Conservation (phyloP, 2,888 invertebrate species). For the Pseudococcus viburni region DNA sequence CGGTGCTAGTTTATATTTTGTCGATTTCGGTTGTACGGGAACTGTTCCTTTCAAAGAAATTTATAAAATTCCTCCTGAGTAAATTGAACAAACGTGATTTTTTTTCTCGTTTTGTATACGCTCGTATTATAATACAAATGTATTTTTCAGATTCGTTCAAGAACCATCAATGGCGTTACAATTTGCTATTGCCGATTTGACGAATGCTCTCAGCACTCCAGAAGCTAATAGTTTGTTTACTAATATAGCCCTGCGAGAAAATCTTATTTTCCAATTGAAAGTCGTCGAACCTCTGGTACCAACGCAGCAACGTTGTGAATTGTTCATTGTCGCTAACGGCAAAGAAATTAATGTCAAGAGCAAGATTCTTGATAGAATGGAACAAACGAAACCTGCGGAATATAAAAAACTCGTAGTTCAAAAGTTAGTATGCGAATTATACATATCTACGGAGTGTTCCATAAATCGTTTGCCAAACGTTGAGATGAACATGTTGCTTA, state of each 20-base stretch:
- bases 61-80: conserved; percentile 78
- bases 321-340: conserved; percentile 75
- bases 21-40: conserved; percentile 83
- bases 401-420: conserved; percentile 8
- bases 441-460: no score
- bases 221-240: conserved; percentile 83
- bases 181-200: conserved; percentile 81
- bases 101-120: neutral
- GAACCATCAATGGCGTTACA: conserved; percentile 83
- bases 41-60: conserved; percentile 79
- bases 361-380: conserved; percentile 71
- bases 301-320: conserved; percentile 82
- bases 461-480: neutral
- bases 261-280: conserved; percentile 75
- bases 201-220: conserved; percentile 72
- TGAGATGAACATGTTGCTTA: no score
- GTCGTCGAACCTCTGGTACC: conserved; percentile 73
- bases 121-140: neutral
- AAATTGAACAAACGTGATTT: conserved; percentile 1
- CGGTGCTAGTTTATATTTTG: conserved; percentile 77
- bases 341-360: conserved; percentile 74
- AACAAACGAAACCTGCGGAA: conserved; percentile 47
- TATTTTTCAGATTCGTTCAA: conserved; percentile 72
- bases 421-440: conserved; percentile 36
- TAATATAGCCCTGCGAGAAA: conserved; percentile 77